Percentiles rank a stretch among this genome's conserved stretches.
Evolutionary conservation across 2,888 invertebrate species (phyloP).

Genomic region (Physocephala rufipes): DNA sequence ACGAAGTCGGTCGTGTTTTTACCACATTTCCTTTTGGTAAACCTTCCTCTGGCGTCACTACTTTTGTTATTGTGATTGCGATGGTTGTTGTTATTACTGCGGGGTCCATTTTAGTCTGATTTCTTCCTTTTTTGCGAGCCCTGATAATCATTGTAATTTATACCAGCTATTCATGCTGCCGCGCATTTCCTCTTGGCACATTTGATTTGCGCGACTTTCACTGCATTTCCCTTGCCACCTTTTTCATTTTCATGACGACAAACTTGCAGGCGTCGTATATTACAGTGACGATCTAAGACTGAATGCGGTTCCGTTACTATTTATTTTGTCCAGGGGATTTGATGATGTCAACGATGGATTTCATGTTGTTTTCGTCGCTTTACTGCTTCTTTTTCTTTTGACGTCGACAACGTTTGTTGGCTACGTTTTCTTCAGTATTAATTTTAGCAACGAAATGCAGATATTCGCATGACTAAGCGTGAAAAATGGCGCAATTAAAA

Average conservation of each 20-base stretch:
- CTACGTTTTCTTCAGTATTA: not conserved
- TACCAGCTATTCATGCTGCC: slow-evolving; percentile 15
- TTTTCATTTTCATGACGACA: not conserved
- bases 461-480: slow-evolving; percentile 43
- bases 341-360: slow-evolving; percentile 43
- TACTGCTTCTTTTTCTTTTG: not conserved
- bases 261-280: not conserved
- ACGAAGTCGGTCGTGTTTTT: slow-evolving; percentile 35
- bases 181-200: slow-evolving; percentile 15
- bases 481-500: slow-evolving; percentile 50
- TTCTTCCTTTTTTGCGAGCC: slow-evolving; percentile 18
- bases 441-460: slow-evolving; percentile 18
- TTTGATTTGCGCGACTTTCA: slow-evolving; percentile 35
- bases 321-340: slow-evolving; percentile 9
- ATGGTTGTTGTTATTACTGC: slow-evolving; percentile 31
- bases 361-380: slow-evolving; percentile 38
- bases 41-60: slow-evolving; percentile 24
- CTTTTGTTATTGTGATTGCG: slow-evolving; percentile 41
- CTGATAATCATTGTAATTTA: slow-evolving; percentile 29
- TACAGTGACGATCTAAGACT: not conserved
- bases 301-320: slow-evolving; percentile 33
- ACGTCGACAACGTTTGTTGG: slow-evolving; percentile 1
- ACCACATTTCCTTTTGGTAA: slow-evolving; percentile 41
- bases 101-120: not conserved
- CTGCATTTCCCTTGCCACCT: slow-evolving; percentile 22